A percentile compares a stretch with the other conserved stretches of the same genome.
phyloP scores from a whole-genome alignment of 2,113 vertebrate species.

The Nothocercus nigrocapillus region DNA sequence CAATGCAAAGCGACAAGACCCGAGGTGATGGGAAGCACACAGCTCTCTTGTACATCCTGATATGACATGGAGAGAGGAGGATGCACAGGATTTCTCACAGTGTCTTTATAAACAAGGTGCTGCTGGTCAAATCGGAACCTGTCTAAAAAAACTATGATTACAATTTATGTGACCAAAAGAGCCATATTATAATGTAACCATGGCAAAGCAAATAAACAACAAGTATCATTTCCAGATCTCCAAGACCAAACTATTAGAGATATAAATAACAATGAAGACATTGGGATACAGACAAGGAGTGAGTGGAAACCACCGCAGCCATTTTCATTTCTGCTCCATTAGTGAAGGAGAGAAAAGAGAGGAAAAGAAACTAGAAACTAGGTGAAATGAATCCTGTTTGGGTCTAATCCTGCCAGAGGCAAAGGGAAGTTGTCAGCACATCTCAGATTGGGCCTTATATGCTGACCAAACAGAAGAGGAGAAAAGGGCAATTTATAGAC shows the following conservation, averaged over 20 bases:
- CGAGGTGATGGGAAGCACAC: slow-evolving; percentile 40
- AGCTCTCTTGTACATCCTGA: neutral
- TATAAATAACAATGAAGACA: neutral
- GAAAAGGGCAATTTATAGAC: neutral
- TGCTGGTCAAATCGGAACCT: slow-evolving; percentile 15
- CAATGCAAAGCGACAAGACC: slow-evolving; percentile 59
- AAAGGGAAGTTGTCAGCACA: neutral
- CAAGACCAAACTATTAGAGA: neutral
- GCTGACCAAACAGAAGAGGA: neutral
- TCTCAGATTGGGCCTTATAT: neutral
- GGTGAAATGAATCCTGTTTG: neutral
- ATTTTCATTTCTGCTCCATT: neutral
- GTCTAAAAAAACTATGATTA: neutral
- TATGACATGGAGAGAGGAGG: slow-evolving; percentile 2
- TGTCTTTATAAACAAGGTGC: slow-evolving; percentile 34
- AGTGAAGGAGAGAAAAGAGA: neutral
- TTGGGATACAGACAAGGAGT: neutral
- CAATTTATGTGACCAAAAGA: neutral
- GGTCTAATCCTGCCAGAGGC: neutral
- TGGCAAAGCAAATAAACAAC: neutral
- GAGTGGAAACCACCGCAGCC: neutral
- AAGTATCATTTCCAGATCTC: neutral
- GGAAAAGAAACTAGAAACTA: neutral
- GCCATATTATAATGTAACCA: neutral
- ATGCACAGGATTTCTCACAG: neutral